Percentiles rank a stretch among this genome's conserved stretches.
Evolutionary conservation across 2,888 invertebrate species (phyloP).

Genomic region (Malacosoma neustria): DNA sequence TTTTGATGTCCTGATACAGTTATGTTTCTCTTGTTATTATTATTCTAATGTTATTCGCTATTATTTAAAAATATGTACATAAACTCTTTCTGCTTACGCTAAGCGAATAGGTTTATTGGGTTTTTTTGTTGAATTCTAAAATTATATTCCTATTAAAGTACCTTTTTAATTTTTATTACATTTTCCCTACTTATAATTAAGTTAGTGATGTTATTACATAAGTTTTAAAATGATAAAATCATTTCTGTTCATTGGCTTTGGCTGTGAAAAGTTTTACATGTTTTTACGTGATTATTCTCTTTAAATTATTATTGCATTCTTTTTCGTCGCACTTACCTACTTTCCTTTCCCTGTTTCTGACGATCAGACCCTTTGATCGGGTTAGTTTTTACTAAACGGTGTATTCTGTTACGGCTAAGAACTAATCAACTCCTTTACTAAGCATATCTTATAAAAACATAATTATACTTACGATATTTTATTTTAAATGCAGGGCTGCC

Average conservation of each 20-base stretch:
- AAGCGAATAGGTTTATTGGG: constrained; percentile 44
- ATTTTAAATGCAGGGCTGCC: too few relatives aligned
- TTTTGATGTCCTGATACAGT: background rate
- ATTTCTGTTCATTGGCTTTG: background rate
- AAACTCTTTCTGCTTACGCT: constrained; percentile 39
- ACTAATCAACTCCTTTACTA: too few relatives aligned
- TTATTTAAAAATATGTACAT: constrained; percentile 35
- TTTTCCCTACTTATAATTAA: background rate
- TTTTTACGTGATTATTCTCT: too few relatives aligned
- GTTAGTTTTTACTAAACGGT: too few relatives aligned
- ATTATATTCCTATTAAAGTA: constrained; percentile 66
- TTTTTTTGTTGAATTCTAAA: constrained; percentile 61
- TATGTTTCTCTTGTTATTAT: background rate
- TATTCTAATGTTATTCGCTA: constrained; percentile 16
- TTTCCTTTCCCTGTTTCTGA: too few relatives aligned
- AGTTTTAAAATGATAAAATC: background rate
- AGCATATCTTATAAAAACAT: too few relatives aligned
- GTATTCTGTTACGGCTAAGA: too few relatives aligned
- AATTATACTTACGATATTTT: too few relatives aligned
- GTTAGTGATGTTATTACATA: background rate
- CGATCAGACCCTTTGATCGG: too few relatives aligned
- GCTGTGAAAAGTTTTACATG: background rate
- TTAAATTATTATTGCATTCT: too few relatives aligned
- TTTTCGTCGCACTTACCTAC: too few relatives aligned
- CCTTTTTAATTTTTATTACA: constrained; percentile 45